Conservation (phyloP, 2,888 invertebrate genomes). For the Agonopterix subpropinquella region DNA sequence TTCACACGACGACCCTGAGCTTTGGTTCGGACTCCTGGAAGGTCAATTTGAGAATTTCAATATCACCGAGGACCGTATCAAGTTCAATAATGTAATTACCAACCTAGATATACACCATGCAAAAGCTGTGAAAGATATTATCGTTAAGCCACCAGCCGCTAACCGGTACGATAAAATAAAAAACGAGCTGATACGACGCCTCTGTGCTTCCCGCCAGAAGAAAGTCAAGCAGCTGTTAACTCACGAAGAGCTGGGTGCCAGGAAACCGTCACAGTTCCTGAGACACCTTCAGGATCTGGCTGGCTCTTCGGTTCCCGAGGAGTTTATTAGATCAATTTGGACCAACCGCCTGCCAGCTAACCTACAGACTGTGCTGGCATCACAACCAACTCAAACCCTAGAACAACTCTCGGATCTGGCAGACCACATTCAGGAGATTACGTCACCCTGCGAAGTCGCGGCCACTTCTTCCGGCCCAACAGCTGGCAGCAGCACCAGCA, state of each 20-base stretch:
- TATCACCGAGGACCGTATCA: too few species aligned
- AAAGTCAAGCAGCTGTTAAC: slow-evolving; percentile 1
- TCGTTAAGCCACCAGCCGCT: slow-evolving; percentile 1
- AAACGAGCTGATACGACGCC: neutral
- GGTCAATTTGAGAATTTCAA: too few species aligned
- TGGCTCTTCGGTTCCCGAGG: neutral
- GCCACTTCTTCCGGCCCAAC: too few species aligned
- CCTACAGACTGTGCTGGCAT: slow-evolving; percentile 1
- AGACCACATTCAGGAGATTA: too few species aligned
- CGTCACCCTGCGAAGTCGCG: too few species aligned
- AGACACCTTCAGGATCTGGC: slow-evolving; percentile 1
- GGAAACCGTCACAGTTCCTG: neutral
- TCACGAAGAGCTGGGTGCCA: slow-evolving; percentile 6
- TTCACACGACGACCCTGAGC: too few species aligned
- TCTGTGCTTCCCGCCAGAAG: slow-evolving; percentile 1
- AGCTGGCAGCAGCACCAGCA: too few species aligned
- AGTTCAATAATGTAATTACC: neutral
- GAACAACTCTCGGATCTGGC: too few species aligned
- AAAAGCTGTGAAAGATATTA: slow-evolving; percentile 5
- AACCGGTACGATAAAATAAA: slow-evolving; percentile 3
- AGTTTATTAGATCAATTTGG: slow-evolving; percentile 1
- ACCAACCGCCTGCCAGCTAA: slow-evolving; percentile 1
- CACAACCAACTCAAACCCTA: neutral
- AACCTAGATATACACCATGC: neutral
- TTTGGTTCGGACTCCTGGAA: too few species aligned